phyloP scores from a whole-genome alignment of 2,797 vertebrate genomes.

The Sphenodon punctatus region DNA sequence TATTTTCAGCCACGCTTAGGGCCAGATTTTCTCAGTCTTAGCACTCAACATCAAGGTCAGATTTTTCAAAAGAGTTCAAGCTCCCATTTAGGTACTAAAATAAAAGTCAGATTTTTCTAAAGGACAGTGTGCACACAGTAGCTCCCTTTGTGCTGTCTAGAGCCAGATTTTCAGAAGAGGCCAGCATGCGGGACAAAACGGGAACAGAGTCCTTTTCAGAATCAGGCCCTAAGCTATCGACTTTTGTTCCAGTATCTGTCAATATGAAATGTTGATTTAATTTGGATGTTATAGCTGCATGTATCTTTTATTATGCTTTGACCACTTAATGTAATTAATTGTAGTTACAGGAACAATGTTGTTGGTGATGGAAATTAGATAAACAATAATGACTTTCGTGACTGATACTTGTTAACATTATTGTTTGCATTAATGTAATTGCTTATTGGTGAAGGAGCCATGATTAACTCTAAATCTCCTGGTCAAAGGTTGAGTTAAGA shows the following conservation, averaged over 20 bases:
- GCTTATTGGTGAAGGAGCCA: conserved; percentile 48
- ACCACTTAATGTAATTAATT: conserved; percentile 1
- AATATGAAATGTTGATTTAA: conserved; percentile 45
- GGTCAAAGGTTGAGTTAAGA: neutral
- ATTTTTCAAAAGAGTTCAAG: no score
- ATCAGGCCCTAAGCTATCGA: no score
- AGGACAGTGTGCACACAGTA: no score
- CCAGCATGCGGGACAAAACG: no score
- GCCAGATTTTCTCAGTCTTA: no score
- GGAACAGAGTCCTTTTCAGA: no score
- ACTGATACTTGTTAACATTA: conserved; percentile 52
- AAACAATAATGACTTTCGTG: conserved; percentile 48
- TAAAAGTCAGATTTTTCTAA: no score
- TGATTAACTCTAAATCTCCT: conserved; percentile 53
- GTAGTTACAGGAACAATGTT: conserved; percentile 54
- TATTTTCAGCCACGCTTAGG: no score
- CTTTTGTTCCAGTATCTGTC: conserved; percentile 30
- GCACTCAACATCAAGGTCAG: no score
- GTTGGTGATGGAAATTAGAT: conserved; percentile 43
- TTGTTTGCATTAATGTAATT: conserved; percentile 55
- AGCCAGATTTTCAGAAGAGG: no score
- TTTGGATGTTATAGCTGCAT: conserved; percentile 25
- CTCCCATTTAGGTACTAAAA: no score
- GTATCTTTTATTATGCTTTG: conserved; percentile 39
- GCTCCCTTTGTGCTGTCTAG: no score